Conservation (phyloP, 2,113 vertebrate species). For the Melanocharis versteri region DNA sequence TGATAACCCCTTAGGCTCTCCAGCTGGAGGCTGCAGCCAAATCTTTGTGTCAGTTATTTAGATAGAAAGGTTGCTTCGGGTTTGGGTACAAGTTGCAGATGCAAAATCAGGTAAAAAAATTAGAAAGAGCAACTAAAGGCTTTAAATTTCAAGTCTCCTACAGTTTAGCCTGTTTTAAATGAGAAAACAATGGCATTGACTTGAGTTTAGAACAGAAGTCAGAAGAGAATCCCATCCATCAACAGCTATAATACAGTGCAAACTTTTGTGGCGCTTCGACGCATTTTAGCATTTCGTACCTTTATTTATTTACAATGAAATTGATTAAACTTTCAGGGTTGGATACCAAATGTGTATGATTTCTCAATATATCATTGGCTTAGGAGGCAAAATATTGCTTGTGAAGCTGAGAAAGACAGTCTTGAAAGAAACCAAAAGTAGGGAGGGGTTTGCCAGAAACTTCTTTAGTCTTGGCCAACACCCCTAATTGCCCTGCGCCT, state of each 20-base stretch:
- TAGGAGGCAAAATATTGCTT: not conserved
- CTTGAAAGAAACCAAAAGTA: not conserved
- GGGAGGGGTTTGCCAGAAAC: not conserved
- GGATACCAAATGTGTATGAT: not conserved
- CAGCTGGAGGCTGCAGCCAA: not conserved
- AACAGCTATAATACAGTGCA: not conserved
- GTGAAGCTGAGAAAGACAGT: not conserved
- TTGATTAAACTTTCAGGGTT: not conserved
- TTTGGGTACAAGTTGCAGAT: not conserved
- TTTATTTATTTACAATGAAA: not conserved
- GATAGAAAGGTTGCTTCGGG: not conserved
- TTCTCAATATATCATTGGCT: not conserved
- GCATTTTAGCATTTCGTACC: not conserved
- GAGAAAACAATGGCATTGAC: not conserved
- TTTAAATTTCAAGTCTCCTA: not conserved
- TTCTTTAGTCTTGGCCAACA: not conserved
- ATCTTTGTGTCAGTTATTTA: not conserved
- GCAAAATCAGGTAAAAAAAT: not conserved
- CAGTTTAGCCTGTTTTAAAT: not conserved
- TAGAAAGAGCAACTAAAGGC: not conserved
- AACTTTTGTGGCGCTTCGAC: not conserved
- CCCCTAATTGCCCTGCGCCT: not conserved
- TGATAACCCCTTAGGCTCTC: not conserved
- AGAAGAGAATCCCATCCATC: not conserved
- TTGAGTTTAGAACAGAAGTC: not conserved